Evolutionary conservation across 2,797 vertebrate species (phyloP).

Genomic region (Podargus strigoides): DNA sequence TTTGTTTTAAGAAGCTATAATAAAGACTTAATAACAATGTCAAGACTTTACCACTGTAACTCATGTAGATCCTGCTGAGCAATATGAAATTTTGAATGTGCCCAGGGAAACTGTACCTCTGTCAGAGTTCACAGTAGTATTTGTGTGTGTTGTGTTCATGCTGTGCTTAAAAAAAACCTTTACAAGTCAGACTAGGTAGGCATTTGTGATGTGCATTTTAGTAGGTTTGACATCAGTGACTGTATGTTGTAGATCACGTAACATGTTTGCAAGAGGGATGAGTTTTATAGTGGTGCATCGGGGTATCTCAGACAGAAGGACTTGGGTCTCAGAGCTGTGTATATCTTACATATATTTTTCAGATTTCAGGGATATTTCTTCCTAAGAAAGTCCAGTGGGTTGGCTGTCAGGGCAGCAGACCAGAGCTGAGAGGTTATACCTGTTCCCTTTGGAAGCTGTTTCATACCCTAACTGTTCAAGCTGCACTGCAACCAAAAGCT

Average conservation of each 20-base stretch:
- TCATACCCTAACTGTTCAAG: conserved; percentile 85
- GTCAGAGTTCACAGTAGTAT: not conserved
- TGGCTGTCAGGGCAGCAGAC: conserved; percentile 88
- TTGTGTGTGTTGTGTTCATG: not conserved
- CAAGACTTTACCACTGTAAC: not conserved
- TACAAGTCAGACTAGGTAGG: not conserved
- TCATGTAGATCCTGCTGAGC: not conserved
- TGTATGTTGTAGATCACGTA: not conserved
- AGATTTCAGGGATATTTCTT: conserved; percentile 93
- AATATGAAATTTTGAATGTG: not conserved
- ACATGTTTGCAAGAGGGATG: not conserved
- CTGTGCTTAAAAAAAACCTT: not conserved
- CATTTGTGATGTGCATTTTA: not conserved
- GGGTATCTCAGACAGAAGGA: not conserved
- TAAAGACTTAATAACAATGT: no score
- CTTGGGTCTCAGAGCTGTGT: not conserved
- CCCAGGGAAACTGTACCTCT: not conserved
- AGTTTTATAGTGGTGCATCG: not conserved
- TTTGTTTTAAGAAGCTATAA: not conserved
- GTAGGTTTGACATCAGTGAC: not conserved
- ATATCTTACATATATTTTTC: not conserved
- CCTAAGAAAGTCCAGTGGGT: conserved; percentile 84
- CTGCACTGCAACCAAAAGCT: conserved; percentile 74
- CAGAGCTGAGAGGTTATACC: conserved; percentile 86
- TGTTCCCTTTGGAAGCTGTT: conserved; percentile 94